phyloP scores from a whole-genome alignment of 1,140 invertebrate species.

The Grapholita molesta region DNA sequence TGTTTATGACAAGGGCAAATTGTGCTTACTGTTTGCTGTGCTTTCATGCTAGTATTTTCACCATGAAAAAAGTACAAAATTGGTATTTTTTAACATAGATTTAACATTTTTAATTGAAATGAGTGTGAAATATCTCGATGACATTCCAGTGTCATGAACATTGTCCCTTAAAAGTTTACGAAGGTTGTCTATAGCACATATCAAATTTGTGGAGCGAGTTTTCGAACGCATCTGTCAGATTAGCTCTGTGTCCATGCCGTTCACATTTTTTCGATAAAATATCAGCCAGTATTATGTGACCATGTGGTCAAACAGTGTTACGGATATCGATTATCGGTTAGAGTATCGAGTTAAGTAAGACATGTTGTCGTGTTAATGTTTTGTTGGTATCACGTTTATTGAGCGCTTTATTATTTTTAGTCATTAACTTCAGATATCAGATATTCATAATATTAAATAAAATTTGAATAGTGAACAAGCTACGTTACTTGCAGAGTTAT shows the following conservation, averaged over 20 bases:
- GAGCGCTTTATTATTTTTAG: too few species aligned
- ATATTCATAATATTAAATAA: too few species aligned
- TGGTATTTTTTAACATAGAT: too few species aligned
- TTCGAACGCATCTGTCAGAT: conserved; percentile 52
- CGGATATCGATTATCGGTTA: conserved; percentile 12
- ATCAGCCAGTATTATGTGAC: conserved; percentile 13
- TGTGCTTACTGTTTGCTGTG: too few species aligned
- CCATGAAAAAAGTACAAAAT: neutral
- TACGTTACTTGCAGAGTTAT: too few species aligned
- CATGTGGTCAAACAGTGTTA: conserved; percentile 17
- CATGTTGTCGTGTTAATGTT: neutral
- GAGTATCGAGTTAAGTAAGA: conserved; percentile 7
- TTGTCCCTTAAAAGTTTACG: conserved; percentile 41
- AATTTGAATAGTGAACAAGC: too few species aligned
- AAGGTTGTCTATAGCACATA: conserved; percentile 53
- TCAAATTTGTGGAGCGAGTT: conserved; percentile 53
- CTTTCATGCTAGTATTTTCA: too few species aligned
- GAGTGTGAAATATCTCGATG: neutral
- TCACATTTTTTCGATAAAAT: conserved; percentile 24
- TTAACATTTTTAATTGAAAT: neutral
- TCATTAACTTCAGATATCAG: too few species aligned
- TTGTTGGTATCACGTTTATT: neutral
- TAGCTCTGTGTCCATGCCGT: conserved; percentile 42
- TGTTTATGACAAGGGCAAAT: too few species aligned
- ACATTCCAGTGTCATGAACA: neutral